Evolutionary conservation across 30 jellyfish, hydroid and myxozoan genomes (phyloP).

Genomic region (Mastigias papua): DNA sequence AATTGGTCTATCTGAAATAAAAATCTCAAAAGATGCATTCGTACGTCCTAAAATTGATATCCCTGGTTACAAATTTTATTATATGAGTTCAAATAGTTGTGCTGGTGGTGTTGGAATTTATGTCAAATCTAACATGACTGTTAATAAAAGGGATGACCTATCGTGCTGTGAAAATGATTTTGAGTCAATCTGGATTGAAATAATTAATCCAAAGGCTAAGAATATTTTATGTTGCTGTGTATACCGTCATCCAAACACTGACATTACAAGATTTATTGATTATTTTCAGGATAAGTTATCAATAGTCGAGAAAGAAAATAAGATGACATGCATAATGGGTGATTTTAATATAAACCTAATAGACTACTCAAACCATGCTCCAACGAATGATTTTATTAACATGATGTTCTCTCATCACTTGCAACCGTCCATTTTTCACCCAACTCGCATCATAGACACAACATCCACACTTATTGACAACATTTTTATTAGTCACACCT

Average conservation of each 20-base stretch:
- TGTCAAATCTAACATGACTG: slow-evolving; percentile 2
- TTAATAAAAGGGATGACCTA: slow-evolving; percentile 15
- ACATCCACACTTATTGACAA: slow-evolving; percentile 37
- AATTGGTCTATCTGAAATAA: slow-evolving; percentile 4
- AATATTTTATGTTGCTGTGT: slow-evolving; percentile 43
- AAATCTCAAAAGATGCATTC: background rate
- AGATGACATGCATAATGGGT: slow-evolving; percentile 23
- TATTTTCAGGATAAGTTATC: slow-evolving; percentile 8
- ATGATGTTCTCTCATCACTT: slow-evolving; percentile 34
- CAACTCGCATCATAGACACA: slow-evolving; percentile 42
- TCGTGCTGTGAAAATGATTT: background rate
- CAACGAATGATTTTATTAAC: slow-evolving; percentile 12
- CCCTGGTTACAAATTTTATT: slow-evolving; percentile 30
- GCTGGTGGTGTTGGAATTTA: background rate
- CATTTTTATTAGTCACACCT: slow-evolving; percentile 1
- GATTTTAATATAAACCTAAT: slow-evolving; percentile 12
- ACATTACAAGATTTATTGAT: slow-evolving; percentile 6
- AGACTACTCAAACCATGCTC: slow-evolving; percentile 9
- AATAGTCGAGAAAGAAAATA: background rate
- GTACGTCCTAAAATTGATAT: slow-evolving; percentile 28
- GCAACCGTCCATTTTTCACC: slow-evolving; percentile 33
- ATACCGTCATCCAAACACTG: slow-evolving; percentile 48
- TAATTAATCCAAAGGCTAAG: slow-evolving; percentile 5
- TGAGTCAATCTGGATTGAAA: slow-evolving; percentile 29
- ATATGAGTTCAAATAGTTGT: background rate